These are phyloP conservation scores for Melanerpes formicivorus DNA, from an alignment of 2,113 vertebrate species.

Conservation along the genomic window DNA sequence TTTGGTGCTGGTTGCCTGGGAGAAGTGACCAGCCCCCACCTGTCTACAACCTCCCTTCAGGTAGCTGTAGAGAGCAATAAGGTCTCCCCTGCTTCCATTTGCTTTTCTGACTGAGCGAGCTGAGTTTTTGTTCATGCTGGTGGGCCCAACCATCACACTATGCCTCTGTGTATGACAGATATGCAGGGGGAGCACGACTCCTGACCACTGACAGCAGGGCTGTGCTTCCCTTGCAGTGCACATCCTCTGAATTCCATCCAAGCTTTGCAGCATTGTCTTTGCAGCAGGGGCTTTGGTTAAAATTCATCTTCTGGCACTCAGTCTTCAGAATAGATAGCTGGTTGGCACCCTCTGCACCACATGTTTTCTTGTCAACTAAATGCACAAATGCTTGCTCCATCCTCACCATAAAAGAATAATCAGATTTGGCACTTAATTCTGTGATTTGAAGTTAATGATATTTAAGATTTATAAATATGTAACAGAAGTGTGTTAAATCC, in stretches of 20 bases:
- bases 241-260: slow-evolving; percentile 12
- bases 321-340: not conserved
- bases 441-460: not conserved
- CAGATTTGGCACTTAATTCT: slow-evolving; percentile 26
- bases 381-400: slow-evolving; percentile 3
- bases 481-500: not conserved
- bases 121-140: too few relatives aligned
- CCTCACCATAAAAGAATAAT: slow-evolving; percentile 23
- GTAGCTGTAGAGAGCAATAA: too few relatives aligned
- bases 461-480: slow-evolving; percentile 45
- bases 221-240: not conserved
- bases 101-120: too few relatives aligned
- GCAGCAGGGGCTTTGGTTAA: slow-evolving; percentile 1
- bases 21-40: too few relatives aligned
- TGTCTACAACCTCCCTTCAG: too few relatives aligned
- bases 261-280: slow-evolving; percentile 10
- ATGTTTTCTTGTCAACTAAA: slow-evolving; percentile 49
- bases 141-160: not conserved
- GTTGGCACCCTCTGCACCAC: slow-evolving; percentile 14
- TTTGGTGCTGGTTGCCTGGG: too few relatives aligned
- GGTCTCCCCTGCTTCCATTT: too few relatives aligned
- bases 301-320: slow-evolving; percentile 27
- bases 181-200: not conserved
- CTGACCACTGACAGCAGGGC: accelerated
- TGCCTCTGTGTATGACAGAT: not conserved